These are phyloP conservation scores for Meta bourneti DNA, from an alignment of 2,888 invertebrate genomes.

Conservation along the genomic window DNA sequence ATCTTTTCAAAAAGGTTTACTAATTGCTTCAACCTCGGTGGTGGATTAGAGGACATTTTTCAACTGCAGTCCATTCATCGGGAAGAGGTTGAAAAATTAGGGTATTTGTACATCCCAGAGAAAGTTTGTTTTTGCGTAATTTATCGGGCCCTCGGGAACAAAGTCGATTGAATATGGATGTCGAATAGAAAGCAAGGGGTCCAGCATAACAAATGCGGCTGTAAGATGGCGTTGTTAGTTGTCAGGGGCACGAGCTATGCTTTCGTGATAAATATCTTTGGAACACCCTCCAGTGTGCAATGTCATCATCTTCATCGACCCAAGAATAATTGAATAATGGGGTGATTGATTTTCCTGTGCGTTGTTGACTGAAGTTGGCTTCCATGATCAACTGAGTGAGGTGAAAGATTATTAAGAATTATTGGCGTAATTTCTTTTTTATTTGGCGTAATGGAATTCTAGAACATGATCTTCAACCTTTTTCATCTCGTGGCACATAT, in stretches of 20 bases:
- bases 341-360: constrained; percentile 36
- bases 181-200: background rate
- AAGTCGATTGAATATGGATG: background rate
- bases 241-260: constrained; percentile 11
- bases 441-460: too few species aligned
- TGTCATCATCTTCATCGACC: constrained; percentile 43
- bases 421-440: background rate
- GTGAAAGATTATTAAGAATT: background rate
- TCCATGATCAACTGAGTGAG: background rate
- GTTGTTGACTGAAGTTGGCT: background rate
- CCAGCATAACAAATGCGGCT: background rate
- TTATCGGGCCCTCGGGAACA: background rate
- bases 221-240: background rate
- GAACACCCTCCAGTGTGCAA: background rate
- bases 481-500: too few species aligned
- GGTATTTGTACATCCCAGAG: background rate
- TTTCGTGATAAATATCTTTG: constrained; percentile 17
- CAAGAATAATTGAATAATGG: constrained; percentile 49
- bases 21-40: background rate
- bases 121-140: background rate
- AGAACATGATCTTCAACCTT: too few species aligned
- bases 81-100: background rate
- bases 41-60: background rate
- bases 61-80: background rate
- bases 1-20: background rate